Conservation (phyloP, 2,797 vertebrate genomes). For the Sebastes matsubarae region DNA sequence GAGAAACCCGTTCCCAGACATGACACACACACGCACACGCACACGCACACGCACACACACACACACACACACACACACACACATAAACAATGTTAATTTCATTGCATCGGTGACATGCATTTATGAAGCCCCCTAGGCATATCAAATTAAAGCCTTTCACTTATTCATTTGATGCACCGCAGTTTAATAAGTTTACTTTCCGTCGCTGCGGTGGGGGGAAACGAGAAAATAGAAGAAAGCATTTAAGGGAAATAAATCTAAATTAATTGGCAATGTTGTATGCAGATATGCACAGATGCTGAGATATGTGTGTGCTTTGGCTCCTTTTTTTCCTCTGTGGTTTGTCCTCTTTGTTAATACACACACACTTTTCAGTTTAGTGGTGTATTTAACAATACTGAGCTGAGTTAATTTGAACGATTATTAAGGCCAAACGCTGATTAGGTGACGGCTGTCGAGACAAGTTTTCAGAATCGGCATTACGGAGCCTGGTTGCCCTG, state of each 20-base stretch:
- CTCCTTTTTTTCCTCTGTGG: slow-evolving; percentile 6
- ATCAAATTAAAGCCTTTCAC: slow-evolving; percentile 69
- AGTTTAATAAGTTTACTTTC: slow-evolving; percentile 79
- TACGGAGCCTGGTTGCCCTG: not conserved
- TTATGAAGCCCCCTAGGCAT: slow-evolving; percentile 74
- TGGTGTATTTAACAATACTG: not conserved
- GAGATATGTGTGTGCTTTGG: not conserved
- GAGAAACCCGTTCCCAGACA: slow-evolving; percentile 69
- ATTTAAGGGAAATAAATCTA: slow-evolving; percentile 27
- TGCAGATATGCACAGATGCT: slow-evolving; percentile 38
- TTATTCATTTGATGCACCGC: slow-evolving; percentile 80
- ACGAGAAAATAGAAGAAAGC: not conserved
- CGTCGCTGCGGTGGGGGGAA: not conserved
- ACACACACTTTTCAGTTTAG: not conserved
- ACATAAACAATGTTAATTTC: slow-evolving; percentile 74
- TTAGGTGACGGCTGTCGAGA: not conserved
- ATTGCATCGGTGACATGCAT: slow-evolving; percentile 63
- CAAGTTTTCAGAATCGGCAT: not conserved
- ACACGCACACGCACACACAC: not conserved
- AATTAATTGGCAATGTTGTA: slow-evolving; percentile 59
- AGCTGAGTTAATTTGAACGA: not conserved
- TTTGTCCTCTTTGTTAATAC: not conserved
- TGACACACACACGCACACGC: slow-evolving; percentile 36
- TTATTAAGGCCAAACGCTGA: slow-evolving; percentile 9
- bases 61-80: slow-evolving; percentile 8